These are phyloP conservation scores for Panurus biarmicus DNA, from an alignment of 2,113 vertebrate genomes.

Conservation along the genomic window DNA sequence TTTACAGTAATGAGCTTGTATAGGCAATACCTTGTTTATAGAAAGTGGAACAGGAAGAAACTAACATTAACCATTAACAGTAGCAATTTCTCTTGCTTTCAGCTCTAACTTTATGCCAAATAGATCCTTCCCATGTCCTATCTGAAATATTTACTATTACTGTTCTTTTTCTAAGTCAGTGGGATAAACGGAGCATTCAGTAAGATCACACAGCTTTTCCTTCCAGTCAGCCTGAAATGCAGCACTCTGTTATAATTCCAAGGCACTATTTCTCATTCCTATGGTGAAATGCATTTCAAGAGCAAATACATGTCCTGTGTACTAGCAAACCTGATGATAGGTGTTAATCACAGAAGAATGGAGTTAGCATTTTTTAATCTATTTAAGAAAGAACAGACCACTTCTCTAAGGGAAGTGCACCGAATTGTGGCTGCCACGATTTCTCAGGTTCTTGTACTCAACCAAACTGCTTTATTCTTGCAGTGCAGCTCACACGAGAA, in stretches of 20 bases:
- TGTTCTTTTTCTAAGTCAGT: not conserved
- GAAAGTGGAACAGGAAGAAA: constrained; percentile 77
- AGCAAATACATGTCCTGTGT: not conserved
- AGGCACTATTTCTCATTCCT: not conserved
- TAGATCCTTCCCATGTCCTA: constrained; percentile 35
- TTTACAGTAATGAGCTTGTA: constrained; percentile 88
- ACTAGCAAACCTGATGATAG: not conserved
- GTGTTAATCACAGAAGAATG: not conserved
- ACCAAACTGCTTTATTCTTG: constrained; percentile 10
- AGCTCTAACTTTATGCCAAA: constrained; percentile 33
- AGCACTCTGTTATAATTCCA: not conserved
- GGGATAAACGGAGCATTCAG: not conserved
- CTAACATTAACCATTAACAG: constrained; percentile 77
- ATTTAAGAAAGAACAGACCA: not conserved
- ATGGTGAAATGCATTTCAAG: not conserved
- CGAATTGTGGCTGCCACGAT: not conserved
- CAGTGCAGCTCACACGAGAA: not conserved
- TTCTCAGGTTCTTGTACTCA: not conserved
- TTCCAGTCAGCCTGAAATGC: not conserved
- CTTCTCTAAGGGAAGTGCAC: not conserved
- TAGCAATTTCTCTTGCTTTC: constrained; percentile 71
- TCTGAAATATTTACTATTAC: constrained; percentile 15
- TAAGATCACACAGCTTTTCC: not conserved
- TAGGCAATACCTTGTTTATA: constrained; percentile 80
- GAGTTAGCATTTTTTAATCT: not conserved